phyloP scores from a whole-genome alignment of 2,888 invertebrate species.

The Branchipolynoe longqiensis region DNA sequence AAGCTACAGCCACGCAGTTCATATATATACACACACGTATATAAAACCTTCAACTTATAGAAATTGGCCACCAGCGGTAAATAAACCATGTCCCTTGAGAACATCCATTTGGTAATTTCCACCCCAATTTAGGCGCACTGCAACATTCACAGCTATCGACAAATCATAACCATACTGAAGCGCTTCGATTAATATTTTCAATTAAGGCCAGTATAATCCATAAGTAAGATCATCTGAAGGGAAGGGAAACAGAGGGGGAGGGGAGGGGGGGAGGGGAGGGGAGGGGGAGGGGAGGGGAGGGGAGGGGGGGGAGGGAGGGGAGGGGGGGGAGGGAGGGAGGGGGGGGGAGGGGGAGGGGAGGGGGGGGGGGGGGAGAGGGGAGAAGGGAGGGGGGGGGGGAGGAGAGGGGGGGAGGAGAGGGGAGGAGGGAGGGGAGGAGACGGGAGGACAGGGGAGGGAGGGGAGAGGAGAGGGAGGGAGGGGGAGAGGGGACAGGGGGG shows the following conservation, averaged over 20 bases:
- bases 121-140: too few relatives aligned
- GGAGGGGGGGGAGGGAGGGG: background rate
- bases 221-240: background rate
- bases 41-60: too few relatives aligned
- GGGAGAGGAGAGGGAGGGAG: background rate
- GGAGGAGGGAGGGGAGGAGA: background rate
- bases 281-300: background rate
- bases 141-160: too few relatives aligned
- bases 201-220: too few relatives aligned
- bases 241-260: background rate
- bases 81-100: too few relatives aligned
- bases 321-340: background rate
- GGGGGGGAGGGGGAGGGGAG: background rate
- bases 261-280: background rate
- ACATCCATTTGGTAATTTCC: too few relatives aligned
- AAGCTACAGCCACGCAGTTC: too few relatives aligned
- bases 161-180: too few relatives aligned
- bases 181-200: too few relatives aligned
- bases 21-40: too few relatives aligned
- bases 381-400: background rate
- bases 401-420: background rate
- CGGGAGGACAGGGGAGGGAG: background rate
- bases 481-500: background rate
- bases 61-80: too few relatives aligned
- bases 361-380: background rate